These are phyloP conservation scores for Palythoa grandiflora DNA, from an alignment of 92 coral and sea anemone genomes.

Conservation along the genomic window DNA sequence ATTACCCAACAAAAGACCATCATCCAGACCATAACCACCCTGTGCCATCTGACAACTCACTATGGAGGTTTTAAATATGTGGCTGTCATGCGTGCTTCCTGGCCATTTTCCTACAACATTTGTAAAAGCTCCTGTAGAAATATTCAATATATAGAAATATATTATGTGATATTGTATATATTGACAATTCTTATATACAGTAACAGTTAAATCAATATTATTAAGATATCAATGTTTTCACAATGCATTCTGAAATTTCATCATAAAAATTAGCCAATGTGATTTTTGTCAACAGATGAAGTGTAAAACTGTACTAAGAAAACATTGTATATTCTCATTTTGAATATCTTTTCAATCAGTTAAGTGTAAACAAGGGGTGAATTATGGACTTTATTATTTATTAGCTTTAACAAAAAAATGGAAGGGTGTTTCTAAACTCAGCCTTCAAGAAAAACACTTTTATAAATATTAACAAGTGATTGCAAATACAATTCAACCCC, in stretches of 20 bases:
- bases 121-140: conserved; percentile 54
- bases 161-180: background rate
- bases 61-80: conserved; percentile 57
- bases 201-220: background rate
- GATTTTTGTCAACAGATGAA: background rate
- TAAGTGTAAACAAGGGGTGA: background rate
- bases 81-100: conserved; percentile 56
- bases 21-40: conserved; percentile 53
- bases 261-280: background rate
- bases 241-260: background rate
- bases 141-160: background rate
- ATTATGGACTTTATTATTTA: too few relatives aligned
- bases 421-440: too few relatives aligned
- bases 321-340: background rate
- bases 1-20: conserved; percentile 74
- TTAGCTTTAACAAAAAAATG: too few relatives aligned
- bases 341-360: background rate
- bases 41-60: conserved; percentile 52
- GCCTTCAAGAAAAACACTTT: too few relatives aligned
- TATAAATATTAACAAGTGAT: too few relatives aligned
- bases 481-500: background rate
- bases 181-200: background rate
- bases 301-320: background rate
- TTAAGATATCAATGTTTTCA: background rate
- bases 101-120: conserved; percentile 58